A percentile compares a stretch with the other conserved stretches of the same genome.
Evolutionary conservation across 2,113 vertebrate species (phyloP).

Genomic region (crab-eating macaque (Macaca fascicularis)): DNA sequence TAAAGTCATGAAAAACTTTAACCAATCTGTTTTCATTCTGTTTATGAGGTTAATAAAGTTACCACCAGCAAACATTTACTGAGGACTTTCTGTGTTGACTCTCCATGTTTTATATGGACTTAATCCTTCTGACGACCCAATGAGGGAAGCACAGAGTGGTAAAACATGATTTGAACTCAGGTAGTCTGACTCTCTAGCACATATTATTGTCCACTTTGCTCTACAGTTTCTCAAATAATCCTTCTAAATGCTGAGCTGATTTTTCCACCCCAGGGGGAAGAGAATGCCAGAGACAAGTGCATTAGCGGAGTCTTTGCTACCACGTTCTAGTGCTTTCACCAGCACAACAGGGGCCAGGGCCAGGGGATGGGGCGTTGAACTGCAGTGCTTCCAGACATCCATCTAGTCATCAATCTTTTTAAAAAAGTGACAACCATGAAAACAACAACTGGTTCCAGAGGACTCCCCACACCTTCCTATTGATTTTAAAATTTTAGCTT

Average conservation of each 20-base stretch:
- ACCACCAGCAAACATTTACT: neutral
- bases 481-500: neutral
- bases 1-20: conserved; percentile 35
- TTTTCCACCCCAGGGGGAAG: neutral
- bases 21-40: neutral
- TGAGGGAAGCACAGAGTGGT: neutral
- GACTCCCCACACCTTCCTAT: neutral
- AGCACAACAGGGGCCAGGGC: neutral
- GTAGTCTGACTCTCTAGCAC: neutral
- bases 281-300: neutral
- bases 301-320: neutral
- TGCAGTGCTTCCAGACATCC: neutral
- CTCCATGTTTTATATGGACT: neutral
- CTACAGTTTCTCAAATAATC: neutral
- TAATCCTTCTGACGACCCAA: neutral
- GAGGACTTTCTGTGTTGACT: neutral
- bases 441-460: neutral
- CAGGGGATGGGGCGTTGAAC: rapidly evolving
- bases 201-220: neutral
- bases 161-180: neutral
- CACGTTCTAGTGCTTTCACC: neutral
- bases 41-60: neutral
- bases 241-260: neutral
- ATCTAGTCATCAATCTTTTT: neutral
- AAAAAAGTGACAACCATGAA: neutral